Conservation (phyloP, 2,113 vertebrate species). For the Cichladusa arquata region DNA sequence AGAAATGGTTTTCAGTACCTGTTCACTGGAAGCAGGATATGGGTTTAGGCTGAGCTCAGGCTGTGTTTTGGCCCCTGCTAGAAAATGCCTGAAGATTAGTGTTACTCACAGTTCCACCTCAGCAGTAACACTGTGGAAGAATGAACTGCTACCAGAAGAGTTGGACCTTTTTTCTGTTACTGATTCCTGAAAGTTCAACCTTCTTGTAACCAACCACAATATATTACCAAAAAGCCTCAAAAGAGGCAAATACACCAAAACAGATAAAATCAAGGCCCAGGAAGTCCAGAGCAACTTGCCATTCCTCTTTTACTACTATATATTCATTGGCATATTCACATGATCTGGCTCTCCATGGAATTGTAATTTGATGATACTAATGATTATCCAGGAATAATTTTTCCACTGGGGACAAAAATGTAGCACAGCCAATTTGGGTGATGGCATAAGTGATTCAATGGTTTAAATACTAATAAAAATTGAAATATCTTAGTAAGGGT, state of each 20-base stretch:
- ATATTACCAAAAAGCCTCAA: neutral
- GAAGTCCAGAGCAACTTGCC: neutral
- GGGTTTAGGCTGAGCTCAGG: neutral
- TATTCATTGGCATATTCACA: neutral
- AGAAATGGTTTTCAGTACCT: neutral
- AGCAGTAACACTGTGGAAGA: neutral
- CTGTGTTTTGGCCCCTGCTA: neutral
- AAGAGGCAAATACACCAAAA: neutral
- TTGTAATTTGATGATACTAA: constrained; percentile 40
- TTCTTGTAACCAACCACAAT: neutral
- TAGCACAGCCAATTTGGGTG: neutral
- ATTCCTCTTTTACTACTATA: neutral
- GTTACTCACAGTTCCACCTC: neutral
- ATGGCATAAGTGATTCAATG: neutral
- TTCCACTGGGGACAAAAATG: neutral
- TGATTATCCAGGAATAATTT: constrained; percentile 3
- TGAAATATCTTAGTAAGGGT: neutral
- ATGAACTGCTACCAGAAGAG: neutral
- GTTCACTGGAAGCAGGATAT: neutral
- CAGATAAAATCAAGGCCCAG: neutral
- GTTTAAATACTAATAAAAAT: constrained; percentile 26
- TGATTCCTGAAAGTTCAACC: neutral
- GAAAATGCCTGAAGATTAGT: neutral
- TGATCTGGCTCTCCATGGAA: neutral
- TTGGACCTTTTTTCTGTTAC: neutral